These are phyloP conservation scores for Microctonus brassicae DNA, from an alignment of 2,888 invertebrate species.

Conservation along the genomic window DNA sequence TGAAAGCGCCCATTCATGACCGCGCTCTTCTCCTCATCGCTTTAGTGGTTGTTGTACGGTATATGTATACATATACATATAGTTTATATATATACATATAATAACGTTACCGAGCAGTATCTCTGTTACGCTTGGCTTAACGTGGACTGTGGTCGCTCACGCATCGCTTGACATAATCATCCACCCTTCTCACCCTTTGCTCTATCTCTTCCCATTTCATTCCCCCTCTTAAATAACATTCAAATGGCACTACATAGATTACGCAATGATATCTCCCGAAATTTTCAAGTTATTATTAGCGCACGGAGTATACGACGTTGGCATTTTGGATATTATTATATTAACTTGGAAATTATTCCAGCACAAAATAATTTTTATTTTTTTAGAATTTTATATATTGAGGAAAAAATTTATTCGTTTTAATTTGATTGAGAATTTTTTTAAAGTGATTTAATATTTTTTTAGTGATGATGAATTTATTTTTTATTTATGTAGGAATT, in stretches of 20 bases:
- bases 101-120: conserved; percentile 65
- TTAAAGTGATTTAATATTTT: too few relatives aligned
- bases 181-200: conserved; percentile 24
- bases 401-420: too few relatives aligned
- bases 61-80: conserved; percentile 41
- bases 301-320: neutral
- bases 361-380: too few relatives aligned
- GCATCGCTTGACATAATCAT: conserved; percentile 68
- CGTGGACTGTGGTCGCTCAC: conserved; percentile 66
- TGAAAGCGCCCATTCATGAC: neutral
- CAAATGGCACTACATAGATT: conserved; percentile 57
- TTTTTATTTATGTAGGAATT: too few relatives aligned
- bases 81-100: too few relatives aligned
- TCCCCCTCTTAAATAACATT: too few relatives aligned
- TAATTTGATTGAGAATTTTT: too few relatives aligned
- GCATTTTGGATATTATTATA: too few relatives aligned
- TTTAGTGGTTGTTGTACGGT: conserved; percentile 18
- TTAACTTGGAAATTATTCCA: neutral
- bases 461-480: too few relatives aligned
- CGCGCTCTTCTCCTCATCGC: neutral
- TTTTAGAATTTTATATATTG: too few relatives aligned
- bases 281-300: conserved; percentile 38
- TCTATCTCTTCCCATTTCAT: too few relatives aligned
- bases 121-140: conserved; percentile 66
- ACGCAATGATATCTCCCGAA: conserved; percentile 58